A percentile compares a stretch with the other conserved stretches of the same genome.
These are phyloP conservation scores for Laticauda laticaudata DNA, from an alignment of 2,113 vertebrate genomes.

Conservation along the genomic window DNA sequence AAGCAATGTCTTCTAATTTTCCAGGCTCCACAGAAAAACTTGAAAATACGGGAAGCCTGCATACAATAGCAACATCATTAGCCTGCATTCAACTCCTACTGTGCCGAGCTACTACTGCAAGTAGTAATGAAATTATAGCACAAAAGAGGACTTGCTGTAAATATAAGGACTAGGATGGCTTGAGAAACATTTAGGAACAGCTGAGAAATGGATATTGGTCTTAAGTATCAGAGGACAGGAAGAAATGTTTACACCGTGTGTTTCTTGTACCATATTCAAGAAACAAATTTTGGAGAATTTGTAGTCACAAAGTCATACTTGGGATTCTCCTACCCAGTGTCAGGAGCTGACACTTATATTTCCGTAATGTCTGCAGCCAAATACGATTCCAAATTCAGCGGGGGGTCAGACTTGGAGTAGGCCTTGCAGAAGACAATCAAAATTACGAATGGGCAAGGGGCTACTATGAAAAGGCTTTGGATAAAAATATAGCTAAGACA, in stretches of 20 bases:
- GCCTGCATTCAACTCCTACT: neutral
- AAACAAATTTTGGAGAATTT: neutral
- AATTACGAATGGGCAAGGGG: neutral
- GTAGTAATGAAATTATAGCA: neutral
- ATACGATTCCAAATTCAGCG: neutral
- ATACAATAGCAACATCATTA: conserved; percentile 38
- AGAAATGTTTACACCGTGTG: neutral
- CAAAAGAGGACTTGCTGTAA: neutral
- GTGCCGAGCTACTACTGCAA: neutral
- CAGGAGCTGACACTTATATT: neutral
- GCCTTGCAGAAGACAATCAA: neutral
- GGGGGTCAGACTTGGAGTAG: neutral
- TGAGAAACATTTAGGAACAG: neutral
- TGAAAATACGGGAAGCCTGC: conserved; percentile 9
- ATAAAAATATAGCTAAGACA: neutral
- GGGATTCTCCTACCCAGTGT: too few relatives aligned
- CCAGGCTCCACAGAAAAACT: conserved; percentile 31
- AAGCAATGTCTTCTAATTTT: conserved; percentile 36
- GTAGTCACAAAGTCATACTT: neutral
- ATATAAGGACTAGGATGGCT: neutral
- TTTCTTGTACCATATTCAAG: neutral
- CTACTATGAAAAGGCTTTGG: neutral
- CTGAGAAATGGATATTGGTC: neutral
- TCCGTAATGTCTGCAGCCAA: neutral
- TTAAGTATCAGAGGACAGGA: neutral